Base-by-base conservation (phyloP, 2,888 invertebrate species). In the Napeogenes sylphis region DNA sequence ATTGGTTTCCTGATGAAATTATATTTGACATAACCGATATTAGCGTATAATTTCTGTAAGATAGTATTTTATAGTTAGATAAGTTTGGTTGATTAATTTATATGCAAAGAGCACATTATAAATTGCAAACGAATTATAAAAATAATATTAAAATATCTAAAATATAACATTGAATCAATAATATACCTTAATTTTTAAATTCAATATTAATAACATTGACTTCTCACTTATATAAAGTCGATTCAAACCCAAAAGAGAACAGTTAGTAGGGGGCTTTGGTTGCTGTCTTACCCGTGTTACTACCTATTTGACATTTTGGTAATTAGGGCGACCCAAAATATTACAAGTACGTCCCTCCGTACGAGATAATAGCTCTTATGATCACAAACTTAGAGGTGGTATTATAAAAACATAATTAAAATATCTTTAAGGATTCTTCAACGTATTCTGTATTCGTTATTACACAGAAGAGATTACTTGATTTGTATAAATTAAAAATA, bases 241-340 rank as follows among this genome's bases (percentile, higher is more conserved):
- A 42, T 42, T 42, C 3, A 6, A 42, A 65, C 55, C 0, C 6
- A 4, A 62, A 69, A 72, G 70, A 72, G 68, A 71, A 71, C 68
- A 56, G 0, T 0, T 72, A 66, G 83, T 83, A 76, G 3, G 47
- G 47, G 10, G 14, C 55, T 58, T 63, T 62, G 73, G 75, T 79
- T 74, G 75, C 76, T 70, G 77, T 78, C 79, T 77, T 77, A 85
- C 84, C 84, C 84, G 80, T 75, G 77, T 84, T 83, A 85, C 74
- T 83, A 85, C 74, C 75, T 75, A 74, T 71, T 73, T 82, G 83
- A 81, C 82, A 74, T 77, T 77, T 74, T 69, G 69, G 75, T 82
- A 84, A 84, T 83, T 84, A 84, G 77, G 74, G 68, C 63, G 65
- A 61, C 56, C 63, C 62, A 61, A 65, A 67, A 67, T 67, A 68